These are phyloP conservation scores for Lithobates pipiens DNA, from an alignment of 2,797 vertebrate species.

Conservation along the genomic window DNA sequence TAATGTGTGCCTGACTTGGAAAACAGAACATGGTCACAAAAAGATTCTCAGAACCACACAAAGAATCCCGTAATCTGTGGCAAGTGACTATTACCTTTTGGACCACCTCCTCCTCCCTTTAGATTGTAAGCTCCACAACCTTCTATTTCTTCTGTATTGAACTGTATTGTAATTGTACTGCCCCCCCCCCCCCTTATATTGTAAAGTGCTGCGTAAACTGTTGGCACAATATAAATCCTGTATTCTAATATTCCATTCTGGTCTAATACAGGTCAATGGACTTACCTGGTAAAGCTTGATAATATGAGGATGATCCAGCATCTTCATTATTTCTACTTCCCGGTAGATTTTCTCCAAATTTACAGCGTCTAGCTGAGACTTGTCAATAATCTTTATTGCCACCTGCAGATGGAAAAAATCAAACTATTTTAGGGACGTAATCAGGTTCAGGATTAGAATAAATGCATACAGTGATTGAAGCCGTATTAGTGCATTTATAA, in stretches of 20 bases:
- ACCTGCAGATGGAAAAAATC: conserved; percentile 77
- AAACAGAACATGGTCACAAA: too few species aligned
- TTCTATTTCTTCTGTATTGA: too few species aligned
- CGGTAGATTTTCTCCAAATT: conserved; percentile 98
- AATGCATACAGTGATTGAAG: neutral
- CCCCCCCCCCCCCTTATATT: too few species aligned
- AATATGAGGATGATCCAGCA: conserved; percentile 96
- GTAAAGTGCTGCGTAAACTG: too few species aligned
- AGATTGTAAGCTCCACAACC: too few species aligned
- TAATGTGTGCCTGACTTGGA: neutral
- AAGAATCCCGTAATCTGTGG: neutral
- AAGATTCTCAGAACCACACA: neutral
- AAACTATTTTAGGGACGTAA: neutral
- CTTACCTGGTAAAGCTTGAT: conserved; percentile 97
- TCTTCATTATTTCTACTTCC: conserved; percentile 98
- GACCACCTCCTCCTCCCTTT: too few species aligned
- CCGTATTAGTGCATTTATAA: too few species aligned
- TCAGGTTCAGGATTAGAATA: neutral
- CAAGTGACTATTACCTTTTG: neutral
- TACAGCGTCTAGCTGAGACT: conserved; percentile 95
- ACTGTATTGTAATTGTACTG: too few species aligned
- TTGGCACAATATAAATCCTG: too few species aligned
- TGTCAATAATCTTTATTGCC: conserved; percentile 99
- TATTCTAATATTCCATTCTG: neutral
- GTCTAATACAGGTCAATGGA: neutral